Conservation (phyloP, 2,797 vertebrate genomes). For the Potorous gilbertii region DNA sequence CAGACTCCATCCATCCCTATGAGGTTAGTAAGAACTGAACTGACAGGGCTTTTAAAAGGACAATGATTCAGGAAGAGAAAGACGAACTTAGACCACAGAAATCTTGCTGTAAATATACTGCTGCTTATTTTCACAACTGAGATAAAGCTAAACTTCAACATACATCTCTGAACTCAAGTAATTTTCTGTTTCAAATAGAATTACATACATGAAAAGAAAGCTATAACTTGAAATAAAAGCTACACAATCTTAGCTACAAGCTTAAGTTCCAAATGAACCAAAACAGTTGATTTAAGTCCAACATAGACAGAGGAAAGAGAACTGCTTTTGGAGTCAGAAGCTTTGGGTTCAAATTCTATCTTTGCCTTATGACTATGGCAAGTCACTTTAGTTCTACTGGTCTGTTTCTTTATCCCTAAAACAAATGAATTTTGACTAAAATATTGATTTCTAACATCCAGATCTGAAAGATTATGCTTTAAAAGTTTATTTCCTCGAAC, state of each 20-base stretch:
- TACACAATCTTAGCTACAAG: background rate
- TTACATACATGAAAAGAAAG: background rate
- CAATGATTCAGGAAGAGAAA: constrained; percentile 28
- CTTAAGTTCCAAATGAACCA: background rate
- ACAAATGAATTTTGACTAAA: background rate
- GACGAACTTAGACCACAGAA: background rate
- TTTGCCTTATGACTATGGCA: background rate
- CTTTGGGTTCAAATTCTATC: background rate
- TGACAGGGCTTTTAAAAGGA: constrained; percentile 25
- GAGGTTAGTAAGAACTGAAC: constrained; percentile 8
- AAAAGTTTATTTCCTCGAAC: background rate
- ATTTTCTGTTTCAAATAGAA: background rate
- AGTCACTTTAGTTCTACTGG: background rate
- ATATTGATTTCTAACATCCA: background rate
- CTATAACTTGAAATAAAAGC: background rate
- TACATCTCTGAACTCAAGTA: background rate
- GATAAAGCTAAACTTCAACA: constrained; percentile 1
- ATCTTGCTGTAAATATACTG: background rate
- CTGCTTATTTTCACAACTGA: constrained; percentile 2
- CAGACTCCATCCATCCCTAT: constrained; percentile 24
- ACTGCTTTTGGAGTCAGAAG: background rate
- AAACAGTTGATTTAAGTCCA: background rate
- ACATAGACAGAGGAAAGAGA: background rate
- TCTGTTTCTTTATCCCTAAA: background rate
- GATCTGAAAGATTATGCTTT: background rate